Base-by-base conservation (phyloP, 2,113 vertebrate species). In the Martes martes region DNA sequence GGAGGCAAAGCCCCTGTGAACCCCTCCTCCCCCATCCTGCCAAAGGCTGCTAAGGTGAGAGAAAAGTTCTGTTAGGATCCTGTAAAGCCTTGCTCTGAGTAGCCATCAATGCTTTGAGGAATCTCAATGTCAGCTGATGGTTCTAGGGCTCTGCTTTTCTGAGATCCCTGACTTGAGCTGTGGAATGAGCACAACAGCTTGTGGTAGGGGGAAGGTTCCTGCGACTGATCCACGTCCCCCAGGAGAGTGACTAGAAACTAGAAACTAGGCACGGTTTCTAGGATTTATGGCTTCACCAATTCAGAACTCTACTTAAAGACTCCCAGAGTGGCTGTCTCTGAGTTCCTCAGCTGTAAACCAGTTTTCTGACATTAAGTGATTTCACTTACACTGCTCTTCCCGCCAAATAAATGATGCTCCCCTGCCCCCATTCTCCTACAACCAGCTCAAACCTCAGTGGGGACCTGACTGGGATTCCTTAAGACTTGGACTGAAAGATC, bases 61-160 rank as follows among this genome's bases (percentile, higher is more conserved):
- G 98, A 98, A 98, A 95, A 98, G 91, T 96, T 94, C 97, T 98
- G 96, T 98, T 98, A 95, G 79, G 97, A 89, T 71, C 21, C 55
- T 83, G 33, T 63, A 76, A 73, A 80, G 74, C 52, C 76, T 95
- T 28, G 89, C 26, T 42, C 55, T 65, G 84, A 92, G 63, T 71
- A 82, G 91, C 33, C 28, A 85, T 73, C 61, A 65, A 31, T 47
- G 98, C 94, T 97, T 98, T 76, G 92, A 63, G 96, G 98, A 96
- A 98, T 73, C 98, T 98, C 98, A 98, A 0, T 95, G n/a, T 39
- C 45, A 94, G 39, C 21, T 89, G 28, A 98, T 98, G 95, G 98
- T 80, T 96, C 95, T 52, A 93, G 96, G 98, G 97, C 95, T 98
- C 81, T 98, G 96, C 61, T 95, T 97, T 97, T 87, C 93, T 96